These are phyloP conservation scores for Mystacornis crossleyi DNA, from an alignment of 2,113 vertebrate genomes.

Conservation along the genomic window DNA sequence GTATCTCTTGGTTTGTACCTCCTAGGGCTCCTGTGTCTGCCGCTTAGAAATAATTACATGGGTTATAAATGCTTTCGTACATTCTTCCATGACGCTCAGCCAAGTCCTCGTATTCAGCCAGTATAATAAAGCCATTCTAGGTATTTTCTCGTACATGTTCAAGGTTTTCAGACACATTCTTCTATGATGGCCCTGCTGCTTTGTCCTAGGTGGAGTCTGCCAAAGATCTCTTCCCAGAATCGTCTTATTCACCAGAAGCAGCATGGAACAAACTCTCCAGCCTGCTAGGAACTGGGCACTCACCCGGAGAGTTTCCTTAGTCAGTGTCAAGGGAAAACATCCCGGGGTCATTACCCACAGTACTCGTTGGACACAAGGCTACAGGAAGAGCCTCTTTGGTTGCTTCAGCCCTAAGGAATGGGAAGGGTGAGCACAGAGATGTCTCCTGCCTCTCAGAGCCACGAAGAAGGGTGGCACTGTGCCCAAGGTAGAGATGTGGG, in stretches of 20 bases:
- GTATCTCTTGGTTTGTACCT: conserved; percentile 11
- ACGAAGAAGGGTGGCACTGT: neutral
- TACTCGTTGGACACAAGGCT: neutral
- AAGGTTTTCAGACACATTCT: neutral
- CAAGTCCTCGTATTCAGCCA: neutral
- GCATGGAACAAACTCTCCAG: conserved; percentile 24
- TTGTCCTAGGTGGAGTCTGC: neutral
- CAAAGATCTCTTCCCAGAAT: conserved; percentile 47
- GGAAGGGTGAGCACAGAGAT: neutral
- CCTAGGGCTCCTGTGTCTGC: neutral
- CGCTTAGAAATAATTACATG: neutral
- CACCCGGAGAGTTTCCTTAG: neutral
- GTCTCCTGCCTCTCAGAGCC: neutral
- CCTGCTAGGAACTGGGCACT: neutral
- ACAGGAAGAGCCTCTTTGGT: neutral
- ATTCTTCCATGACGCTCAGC: neutral
- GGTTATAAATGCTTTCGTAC: neutral
- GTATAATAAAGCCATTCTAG: neutral
- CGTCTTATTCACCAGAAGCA: neutral
- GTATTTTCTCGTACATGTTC: neutral
- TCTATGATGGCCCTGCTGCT: neutral
- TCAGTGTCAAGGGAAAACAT: neutral
- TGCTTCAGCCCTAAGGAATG: neutral
- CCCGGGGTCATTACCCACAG: neutral
- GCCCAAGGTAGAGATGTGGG: neutral